phyloP scores from a whole-genome alignment of 53 echinoderm and acorn worm genomes.

The Crossaster papposus region DNA sequence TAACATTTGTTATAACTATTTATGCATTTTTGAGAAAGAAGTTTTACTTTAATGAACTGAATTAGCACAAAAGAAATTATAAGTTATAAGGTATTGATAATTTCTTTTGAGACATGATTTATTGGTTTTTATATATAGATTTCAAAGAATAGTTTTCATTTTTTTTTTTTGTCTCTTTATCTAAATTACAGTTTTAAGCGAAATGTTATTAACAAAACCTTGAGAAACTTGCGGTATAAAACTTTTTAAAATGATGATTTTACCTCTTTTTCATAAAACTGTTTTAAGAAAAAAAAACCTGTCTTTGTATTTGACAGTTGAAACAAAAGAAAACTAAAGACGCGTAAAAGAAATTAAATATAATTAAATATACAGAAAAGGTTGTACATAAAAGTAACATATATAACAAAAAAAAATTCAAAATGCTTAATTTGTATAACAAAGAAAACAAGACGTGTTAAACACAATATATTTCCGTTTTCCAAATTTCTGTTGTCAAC shows the following conservation, averaged over 20 bases:
- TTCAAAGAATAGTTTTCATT: background rate
- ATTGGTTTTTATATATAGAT: background rate
- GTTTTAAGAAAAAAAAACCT: conserved; percentile 36
- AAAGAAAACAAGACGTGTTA: background rate
- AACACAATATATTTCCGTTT: background rate
- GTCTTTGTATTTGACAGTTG: background rate
- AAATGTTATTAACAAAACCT: conserved; percentile 10
- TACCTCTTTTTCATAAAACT: conserved; percentile 23
- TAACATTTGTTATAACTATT: background rate
- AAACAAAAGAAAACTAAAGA: conserved; percentile 4
- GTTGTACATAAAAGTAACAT: conserved; percentile 8
- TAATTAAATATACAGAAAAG: conserved; percentile 12
- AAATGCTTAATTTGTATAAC: background rate
- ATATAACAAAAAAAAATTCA: conserved; percentile 28
- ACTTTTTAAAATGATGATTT: conserved; percentile 47
- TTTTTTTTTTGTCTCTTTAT: conserved; percentile 12
- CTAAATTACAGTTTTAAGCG: conserved; percentile 25
- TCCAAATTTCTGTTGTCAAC: background rate
- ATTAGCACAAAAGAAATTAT: background rate
- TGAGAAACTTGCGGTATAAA: conserved; percentile 40
- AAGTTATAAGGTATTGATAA: background rate
- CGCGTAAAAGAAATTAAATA: conserved; percentile 5
- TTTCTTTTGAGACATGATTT: conserved; percentile 8
- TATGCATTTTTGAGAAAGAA: background rate
- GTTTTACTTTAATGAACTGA: background rate